Evolutionary conservation across 2,888 invertebrate genomes (phyloP).

Genomic region (Thera obeliscata): DNA sequence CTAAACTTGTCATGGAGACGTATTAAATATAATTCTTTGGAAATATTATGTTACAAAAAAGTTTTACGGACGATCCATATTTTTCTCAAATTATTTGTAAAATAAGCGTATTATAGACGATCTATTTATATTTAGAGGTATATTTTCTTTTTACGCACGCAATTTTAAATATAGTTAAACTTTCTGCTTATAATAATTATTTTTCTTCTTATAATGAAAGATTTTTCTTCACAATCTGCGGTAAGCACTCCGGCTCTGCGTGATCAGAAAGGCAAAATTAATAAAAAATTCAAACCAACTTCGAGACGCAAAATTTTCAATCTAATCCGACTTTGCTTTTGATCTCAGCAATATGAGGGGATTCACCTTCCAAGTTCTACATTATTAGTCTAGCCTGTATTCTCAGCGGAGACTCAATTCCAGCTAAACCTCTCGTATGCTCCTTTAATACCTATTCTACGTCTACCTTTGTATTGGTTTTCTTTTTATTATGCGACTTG

Average conservation of each 20-base stretch:
- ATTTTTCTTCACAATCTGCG: background rate
- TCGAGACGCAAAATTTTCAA: constrained; percentile 47
- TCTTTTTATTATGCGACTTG: constrained; percentile 41
- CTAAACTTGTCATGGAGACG: background rate
- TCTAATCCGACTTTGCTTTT: constrained; percentile 47
- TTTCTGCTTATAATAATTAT: background rate
- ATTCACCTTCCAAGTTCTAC: constrained; percentile 42
- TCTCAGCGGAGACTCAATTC: constrained; percentile 52
- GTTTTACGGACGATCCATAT: no score
- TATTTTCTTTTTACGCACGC: no score
- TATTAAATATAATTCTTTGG: no score
- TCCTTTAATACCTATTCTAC: constrained; percentile 44
- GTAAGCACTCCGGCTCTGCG: background rate
- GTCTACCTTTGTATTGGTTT: constrained; percentile 47
- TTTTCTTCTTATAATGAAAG: background rate
- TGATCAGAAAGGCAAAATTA: constrained; percentile 36
- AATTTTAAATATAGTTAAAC: no score
- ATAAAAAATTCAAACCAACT: constrained; percentile 45
- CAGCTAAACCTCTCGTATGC: constrained; percentile 47
- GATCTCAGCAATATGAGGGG: constrained; percentile 48
- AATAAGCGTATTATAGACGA: no score
- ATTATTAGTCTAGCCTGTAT: constrained; percentile 54
- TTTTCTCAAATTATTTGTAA: no score
- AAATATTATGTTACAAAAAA: no score
- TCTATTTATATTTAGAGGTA: no score